A percentile compares a stretch with the other conserved stretches of the same genome.
Evolutionary conservation across 2,797 vertebrate genomes (phyloP).

Genomic region (Leptatherina wallacei): DNA sequence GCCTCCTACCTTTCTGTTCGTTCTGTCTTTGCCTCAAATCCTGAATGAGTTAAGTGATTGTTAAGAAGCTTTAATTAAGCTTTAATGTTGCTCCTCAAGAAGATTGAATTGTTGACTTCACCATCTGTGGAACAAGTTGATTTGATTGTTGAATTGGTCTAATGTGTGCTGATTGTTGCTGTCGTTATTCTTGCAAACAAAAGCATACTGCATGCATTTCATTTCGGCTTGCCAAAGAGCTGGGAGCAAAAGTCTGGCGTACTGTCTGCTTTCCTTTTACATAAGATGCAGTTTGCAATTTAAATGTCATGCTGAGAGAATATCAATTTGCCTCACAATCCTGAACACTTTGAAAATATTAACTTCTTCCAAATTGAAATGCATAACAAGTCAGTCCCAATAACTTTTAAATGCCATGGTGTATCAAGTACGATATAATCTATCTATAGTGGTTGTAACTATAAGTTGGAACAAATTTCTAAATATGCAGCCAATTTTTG

Average conservation of each 20-base stretch:
- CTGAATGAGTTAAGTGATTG: constrained; percentile 13
- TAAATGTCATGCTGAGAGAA: constrained; percentile 43
- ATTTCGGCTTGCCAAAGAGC: constrained; percentile 6
- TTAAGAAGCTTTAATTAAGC: constrained; percentile 34
- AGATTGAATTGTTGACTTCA: constrained; percentile 22
- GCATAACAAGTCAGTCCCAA: constrained; percentile 39
- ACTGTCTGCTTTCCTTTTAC: constrained; percentile 19
- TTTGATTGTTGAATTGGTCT: constrained; percentile 1
- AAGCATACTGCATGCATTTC: background rate
- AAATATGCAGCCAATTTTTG: constrained; percentile 6
- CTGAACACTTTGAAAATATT: constrained; percentile 30
- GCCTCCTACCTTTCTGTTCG: constrained; percentile 14
- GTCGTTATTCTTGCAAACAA: constrained; percentile 5
- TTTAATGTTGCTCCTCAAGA: constrained; percentile 22
- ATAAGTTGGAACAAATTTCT: constrained; percentile 10
- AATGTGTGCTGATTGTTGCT: constrained; percentile 1
- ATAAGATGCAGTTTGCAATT: constrained; percentile 23
- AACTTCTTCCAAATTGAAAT: constrained; percentile 45
- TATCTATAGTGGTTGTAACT: constrained; percentile 58
- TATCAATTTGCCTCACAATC: constrained; percentile 39
- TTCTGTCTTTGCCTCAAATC: background rate
- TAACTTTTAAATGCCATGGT: constrained; percentile 54
- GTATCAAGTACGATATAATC: constrained; percentile 47
- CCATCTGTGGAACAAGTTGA: constrained; percentile 32
- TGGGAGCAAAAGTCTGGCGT: constrained; percentile 21